Evolutionary conservation across 2,888 invertebrate species (phyloP).

Genomic region (Polydrusus pterygomalis): DNA sequence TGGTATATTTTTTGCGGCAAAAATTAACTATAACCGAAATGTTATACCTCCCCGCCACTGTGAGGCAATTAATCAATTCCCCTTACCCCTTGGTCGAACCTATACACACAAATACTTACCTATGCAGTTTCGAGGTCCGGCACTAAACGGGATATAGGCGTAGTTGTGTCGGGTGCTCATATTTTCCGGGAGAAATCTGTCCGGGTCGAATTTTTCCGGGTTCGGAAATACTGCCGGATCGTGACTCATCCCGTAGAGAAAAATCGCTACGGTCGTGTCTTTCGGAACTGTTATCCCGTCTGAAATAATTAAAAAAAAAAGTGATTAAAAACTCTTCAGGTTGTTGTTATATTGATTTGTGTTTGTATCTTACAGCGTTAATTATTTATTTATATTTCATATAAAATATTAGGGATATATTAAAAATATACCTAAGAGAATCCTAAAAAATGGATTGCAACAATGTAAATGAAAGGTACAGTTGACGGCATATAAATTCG

Average conservation of each 20-base stretch:
- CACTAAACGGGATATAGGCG: slow-evolving; percentile 71
- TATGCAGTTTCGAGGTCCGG: slow-evolving; percentile 72
- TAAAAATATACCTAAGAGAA: too few relatives aligned
- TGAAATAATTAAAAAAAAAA: slow-evolving; percentile 57
- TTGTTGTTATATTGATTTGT: too few relatives aligned
- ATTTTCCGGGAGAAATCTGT: slow-evolving; percentile 71
- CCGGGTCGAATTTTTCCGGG: slow-evolving; percentile 72
- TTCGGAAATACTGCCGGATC: slow-evolving; percentile 72
- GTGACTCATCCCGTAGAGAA: slow-evolving; percentile 72
- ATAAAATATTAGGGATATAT: too few relatives aligned
- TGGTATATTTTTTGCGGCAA: too few relatives aligned
- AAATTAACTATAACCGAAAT: too few relatives aligned
- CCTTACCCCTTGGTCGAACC: slow-evolving; percentile 15
- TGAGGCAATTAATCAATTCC: slow-evolving; percentile 1
- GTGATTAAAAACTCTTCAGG: not conserved
- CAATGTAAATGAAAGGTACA: too few relatives aligned
- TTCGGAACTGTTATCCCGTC: slow-evolving; percentile 70
- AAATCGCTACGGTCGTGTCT: slow-evolving; percentile 68
- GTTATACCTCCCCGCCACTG: slow-evolving; percentile 20
- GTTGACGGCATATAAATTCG: too few relatives aligned
- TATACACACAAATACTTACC: slow-evolving; percentile 57
- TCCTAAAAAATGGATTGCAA: too few relatives aligned
- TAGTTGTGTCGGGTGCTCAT: slow-evolving; percentile 69
- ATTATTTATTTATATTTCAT: too few relatives aligned
- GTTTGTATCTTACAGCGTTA: too few relatives aligned